Base-by-base conservation (phyloP, 2,888 invertebrate genomes). In the Agrochola lota region DNA sequence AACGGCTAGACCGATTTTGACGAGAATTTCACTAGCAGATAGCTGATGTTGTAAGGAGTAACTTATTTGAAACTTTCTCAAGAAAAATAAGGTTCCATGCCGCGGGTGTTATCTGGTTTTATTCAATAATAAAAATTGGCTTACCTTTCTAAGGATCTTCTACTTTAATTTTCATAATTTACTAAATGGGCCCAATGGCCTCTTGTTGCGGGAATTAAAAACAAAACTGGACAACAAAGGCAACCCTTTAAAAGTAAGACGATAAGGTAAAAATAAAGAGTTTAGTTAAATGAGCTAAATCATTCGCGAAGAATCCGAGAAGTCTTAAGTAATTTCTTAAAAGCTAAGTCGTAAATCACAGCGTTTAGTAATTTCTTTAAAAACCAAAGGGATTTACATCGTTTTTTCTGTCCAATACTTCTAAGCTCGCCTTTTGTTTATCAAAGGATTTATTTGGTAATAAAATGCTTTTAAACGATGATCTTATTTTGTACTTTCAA, bases 281-380 rank as follows among this genome's bases (percentile, higher is more conserved):
- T 40, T 40, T 40, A 57, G 49, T 67, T 62, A 57, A 80, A 71
- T 67, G 46, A 55, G 60, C 35, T 70, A 67, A 71, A 80, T 83
- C 52, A 71, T 66, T 70, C 62, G 55, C 30, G 8, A 62, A 49
- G 17, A 57, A 63, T 77, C 68, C 17, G 67, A 57, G 57, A 69
- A 67, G 7, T 15, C 40, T 83, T 17, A 26, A 77, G 46, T 83
- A 67, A 80, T 83, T 78, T 60, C 71, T 83, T 77, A 62, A 78
- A 83, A 83, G 78, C 55, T 43, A 17, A 67, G 55, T 62, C 46
- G 55, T 77, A 26, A 83, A 76, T 83, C 64, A 69, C 68, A 26
- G 62, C 55, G 67, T 52, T 46, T 15, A 59, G 64, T 74, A 66
- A 59, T 64, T 74, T 59, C 11, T 66, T 74, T 35, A 26, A 71